These are phyloP conservation scores for Microctenopoma lineatum DNA, from an alignment of 2,797 vertebrate species.

Conservation along the genomic window DNA sequence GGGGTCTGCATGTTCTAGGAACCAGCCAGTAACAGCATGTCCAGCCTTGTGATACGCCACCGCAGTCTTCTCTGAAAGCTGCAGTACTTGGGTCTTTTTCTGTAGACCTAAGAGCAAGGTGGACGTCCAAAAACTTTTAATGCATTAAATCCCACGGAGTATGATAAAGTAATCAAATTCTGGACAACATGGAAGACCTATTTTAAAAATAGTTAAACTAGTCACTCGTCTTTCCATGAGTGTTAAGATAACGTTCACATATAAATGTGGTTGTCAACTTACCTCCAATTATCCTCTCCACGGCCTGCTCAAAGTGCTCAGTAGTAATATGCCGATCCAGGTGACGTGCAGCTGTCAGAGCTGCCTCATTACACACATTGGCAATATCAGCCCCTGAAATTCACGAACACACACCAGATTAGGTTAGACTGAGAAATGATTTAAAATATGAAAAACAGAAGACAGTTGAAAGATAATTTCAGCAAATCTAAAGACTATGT, in stretches of 20 bases:
- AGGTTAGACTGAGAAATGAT: not conserved
- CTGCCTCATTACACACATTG: conserved; percentile 96
- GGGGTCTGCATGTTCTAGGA: conserved; percentile 94
- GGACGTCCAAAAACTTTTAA: not conserved
- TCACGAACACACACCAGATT: conserved; percentile 6
- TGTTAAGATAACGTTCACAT: not conserved
- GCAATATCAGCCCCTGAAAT: conserved; percentile 92
- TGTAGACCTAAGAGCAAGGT: conserved; percentile 86
- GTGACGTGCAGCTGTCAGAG: conserved; percentile 93
- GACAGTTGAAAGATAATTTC: not conserved
- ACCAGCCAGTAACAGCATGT: conserved; percentile 95
- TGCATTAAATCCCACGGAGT: no score
- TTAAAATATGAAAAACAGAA: no score
- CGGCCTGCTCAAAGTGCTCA: conserved; percentile 93
- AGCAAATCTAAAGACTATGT: not conserved
- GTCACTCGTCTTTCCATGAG: not conserved
- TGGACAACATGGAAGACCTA: no score
- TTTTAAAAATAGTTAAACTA: no score
- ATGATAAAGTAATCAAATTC: no score
- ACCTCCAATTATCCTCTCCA: conserved; percentile 96
- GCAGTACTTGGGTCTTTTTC: conserved; percentile 93
- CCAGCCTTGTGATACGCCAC: conserved; percentile 96
- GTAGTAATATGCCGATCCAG: conserved; percentile 83
- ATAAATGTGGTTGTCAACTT: conserved; percentile 38
- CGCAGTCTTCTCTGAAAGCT: conserved; percentile 91